Percentiles rank a stretch among this genome's conserved stretches.
These are phyloP conservation scores for Cheilosia vulpina DNA, from an alignment of 2,888 invertebrate genomes.

Conservation along the genomic window DNA sequence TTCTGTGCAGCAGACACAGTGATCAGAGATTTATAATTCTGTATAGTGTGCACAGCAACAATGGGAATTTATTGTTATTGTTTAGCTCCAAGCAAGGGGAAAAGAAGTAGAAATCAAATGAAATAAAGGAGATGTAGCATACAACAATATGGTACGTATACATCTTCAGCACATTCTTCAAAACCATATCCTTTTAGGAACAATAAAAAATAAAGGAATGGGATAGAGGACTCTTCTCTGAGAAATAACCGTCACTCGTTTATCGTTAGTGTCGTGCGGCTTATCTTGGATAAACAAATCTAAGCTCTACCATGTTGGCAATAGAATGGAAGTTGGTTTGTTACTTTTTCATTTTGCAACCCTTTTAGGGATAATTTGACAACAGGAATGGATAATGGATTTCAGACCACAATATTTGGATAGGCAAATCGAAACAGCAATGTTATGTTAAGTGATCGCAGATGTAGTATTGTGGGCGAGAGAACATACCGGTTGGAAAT, in stretches of 20 bases:
- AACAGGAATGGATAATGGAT: conserved; percentile 27
- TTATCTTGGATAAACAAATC: conserved; percentile 69
- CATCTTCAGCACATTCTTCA: conserved; percentile 38
- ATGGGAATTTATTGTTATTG: conserved; percentile 60
- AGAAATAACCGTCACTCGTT: conserved; percentile 19
- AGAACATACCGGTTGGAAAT: background rate
- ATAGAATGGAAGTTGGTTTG: conserved; percentile 45
- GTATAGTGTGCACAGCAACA: conserved; percentile 14
- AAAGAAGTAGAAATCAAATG: conserved; percentile 4
- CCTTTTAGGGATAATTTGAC: conserved; percentile 23
- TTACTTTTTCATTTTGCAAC: conserved; percentile 28
- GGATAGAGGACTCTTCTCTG: background rate
- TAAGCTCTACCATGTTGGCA: conserved; percentile 45
- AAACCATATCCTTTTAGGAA: conserved; percentile 47
- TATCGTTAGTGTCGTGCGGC: conserved; percentile 53
- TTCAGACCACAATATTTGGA: conserved; percentile 2
- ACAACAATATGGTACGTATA: background rate
- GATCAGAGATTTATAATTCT: conserved; percentile 66
- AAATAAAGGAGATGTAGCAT: conserved; percentile 16
- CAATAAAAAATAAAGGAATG: background rate
- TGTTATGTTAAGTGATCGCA: conserved; percentile 8
- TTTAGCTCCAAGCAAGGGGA: conserved; percentile 23
- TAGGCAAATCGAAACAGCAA: background rate
- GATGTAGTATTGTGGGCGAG: background rate
- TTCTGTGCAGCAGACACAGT: conserved; percentile 35